These are phyloP conservation scores for Aradus depressus DNA, from an alignment of 2,888 invertebrate species.

Conservation along the genomic window DNA sequence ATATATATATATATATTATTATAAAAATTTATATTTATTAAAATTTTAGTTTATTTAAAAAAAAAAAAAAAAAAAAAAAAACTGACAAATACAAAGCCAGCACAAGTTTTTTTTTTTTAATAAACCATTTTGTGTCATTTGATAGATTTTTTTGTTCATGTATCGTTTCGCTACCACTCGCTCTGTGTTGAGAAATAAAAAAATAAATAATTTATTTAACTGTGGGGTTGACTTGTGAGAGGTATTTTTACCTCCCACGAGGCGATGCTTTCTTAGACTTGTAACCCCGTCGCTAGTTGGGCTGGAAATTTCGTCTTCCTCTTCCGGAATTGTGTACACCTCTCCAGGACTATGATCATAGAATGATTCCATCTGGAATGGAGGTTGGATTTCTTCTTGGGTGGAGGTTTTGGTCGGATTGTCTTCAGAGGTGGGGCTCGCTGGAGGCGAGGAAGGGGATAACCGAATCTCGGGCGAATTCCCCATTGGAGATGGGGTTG, in stretches of 20 bases:
- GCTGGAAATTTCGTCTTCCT: conserved; percentile 40
- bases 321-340: conserved; percentile 43
- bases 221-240: no score
- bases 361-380: conserved; percentile 30
- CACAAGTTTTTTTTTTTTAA: no score
- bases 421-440: conserved; percentile 25
- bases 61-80: no score
- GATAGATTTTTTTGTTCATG: no score
- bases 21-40: no score
- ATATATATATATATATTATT: no score
- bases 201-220: no score
- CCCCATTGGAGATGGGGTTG: conserved; percentile 26
- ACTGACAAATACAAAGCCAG: no score
- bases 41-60: no score
- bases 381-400: conserved; percentile 27
- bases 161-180: no score
- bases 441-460: conserved; percentile 29
- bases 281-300: conserved; percentile 40
- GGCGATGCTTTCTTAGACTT: conserved; percentile 36
- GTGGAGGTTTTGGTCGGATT: conserved; percentile 18
- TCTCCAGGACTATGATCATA: conserved; percentile 40
- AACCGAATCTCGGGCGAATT: conserved; percentile 28
- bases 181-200: no score
- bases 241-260: conserved; percentile 31
- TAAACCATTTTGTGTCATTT: no score